Evolutionary conservation across 2,113 vertebrate species (phyloP).

Genomic region (Apteryx mantelli): DNA sequence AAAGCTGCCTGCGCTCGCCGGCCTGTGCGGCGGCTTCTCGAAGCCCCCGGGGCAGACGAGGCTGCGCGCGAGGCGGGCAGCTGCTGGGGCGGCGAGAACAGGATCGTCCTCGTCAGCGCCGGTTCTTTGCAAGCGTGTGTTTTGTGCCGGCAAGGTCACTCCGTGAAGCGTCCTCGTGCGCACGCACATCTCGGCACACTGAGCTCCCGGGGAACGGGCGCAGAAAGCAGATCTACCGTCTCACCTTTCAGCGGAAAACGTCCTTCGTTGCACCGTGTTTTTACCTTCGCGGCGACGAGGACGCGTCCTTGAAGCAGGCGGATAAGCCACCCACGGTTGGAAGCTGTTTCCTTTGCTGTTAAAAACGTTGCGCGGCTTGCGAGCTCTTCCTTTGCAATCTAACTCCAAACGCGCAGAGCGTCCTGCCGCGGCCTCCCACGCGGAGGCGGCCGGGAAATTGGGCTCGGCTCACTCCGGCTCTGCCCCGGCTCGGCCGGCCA

Average conservation of each 20-base stretch:
- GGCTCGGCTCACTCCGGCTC: too few species aligned
- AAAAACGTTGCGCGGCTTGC: fast-evolving
- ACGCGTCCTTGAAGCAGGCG: background rate
- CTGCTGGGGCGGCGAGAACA: background rate
- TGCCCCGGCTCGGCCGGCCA: too few species aligned
- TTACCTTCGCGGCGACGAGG: background rate
- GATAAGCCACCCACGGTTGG: background rate
- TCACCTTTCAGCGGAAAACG: background rate
- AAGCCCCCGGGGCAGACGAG: background rate
- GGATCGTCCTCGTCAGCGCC: background rate
- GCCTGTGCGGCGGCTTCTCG: fast-evolving
- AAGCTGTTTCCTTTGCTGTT: background rate
- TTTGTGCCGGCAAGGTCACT: background rate
- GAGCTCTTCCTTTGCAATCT: background rate
- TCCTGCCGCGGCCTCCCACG: background rate
- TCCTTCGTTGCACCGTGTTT: fast-evolving
- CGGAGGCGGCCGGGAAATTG: too few species aligned
- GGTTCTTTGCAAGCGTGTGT: background rate
- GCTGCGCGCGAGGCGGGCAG: fast-evolving
- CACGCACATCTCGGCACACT: fast-evolving
- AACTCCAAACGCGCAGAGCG: background rate
- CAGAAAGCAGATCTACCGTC: background rate
- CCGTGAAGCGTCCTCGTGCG: background rate
- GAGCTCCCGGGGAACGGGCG: fast-evolving
- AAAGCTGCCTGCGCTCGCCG: background rate